Conservation (phyloP, 2,797 vertebrate genomes). For the Falco concolor region DNA sequence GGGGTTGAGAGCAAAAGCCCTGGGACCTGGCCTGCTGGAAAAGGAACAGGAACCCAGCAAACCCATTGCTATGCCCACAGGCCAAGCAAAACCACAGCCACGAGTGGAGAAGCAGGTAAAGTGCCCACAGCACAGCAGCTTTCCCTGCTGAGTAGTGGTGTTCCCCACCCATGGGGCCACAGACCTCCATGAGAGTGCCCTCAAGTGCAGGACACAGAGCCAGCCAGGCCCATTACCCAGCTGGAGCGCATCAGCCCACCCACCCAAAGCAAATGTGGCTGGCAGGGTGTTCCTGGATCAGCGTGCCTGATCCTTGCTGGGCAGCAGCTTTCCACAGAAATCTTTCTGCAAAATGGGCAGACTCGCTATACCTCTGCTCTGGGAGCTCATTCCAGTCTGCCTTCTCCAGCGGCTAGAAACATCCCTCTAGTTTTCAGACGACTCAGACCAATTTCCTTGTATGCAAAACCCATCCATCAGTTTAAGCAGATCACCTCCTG, state of each 20-base stretch:
- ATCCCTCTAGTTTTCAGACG: rapidly evolving
- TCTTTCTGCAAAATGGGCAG: rapidly evolving
- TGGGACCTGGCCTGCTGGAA: background rate
- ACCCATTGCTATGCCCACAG: background rate
- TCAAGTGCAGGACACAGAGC: rapidly evolving
- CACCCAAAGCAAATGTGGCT: rapidly evolving
- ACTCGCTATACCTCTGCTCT: background rate
- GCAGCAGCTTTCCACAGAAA: background rate
- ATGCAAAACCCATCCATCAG: background rate
- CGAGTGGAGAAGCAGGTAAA: rapidly evolving
- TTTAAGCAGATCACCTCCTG: background rate
- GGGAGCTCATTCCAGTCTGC: too few species aligned
- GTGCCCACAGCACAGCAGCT: background rate
- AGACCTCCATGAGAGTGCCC: rapidly evolving
- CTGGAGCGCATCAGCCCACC: too few species aligned
- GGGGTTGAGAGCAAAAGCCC: background rate
- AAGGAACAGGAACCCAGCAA: background rate
- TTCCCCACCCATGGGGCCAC: rapidly evolving
- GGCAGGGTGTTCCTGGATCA: rapidly evolving
- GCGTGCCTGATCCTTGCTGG: rapidly evolving
- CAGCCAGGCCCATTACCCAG: rapidly evolving
- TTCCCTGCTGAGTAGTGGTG: background rate
- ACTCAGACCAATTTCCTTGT: background rate
- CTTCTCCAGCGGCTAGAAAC: background rate
- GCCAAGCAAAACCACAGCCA: background rate